Base-by-base conservation (phyloP, 2,113 vertebrate genomes). In the Menidia beryllina region DNA sequence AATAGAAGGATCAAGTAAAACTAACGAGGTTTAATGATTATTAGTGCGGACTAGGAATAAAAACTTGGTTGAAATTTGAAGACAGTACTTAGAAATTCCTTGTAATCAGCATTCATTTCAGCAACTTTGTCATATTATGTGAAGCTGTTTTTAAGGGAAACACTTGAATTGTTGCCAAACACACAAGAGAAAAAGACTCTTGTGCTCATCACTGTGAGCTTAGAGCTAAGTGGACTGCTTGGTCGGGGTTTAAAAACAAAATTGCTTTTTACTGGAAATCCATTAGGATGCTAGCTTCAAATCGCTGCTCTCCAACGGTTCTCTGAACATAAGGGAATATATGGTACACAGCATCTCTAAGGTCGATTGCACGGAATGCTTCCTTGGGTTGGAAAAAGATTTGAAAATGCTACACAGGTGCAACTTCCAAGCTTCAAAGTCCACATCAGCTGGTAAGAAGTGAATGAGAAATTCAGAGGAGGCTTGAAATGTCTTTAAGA, bases 341-440 rank as follows among this genome's bases (percentile, higher is more conserved):
- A n/a, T n/a, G n/a, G n/a, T 45, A 2, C 5, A 43, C 14, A 2
- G 3, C 53, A 19, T 67, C 56, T 77, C 27, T 34, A 14, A 75
- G 36, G 39, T 63, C 27, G 47, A 47, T n/a, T 34, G 38, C 19
- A 24, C 3, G 10, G 10, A 34, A 60, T 45, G 56, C 39, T 47
- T 66, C 23, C 14, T 5, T 38, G 69, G 57, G 50, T 13, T 21
- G 45, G 66, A 60, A 36, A 65, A 15, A 23, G 58, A 51, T 21
- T 53, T 24, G 41, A 64, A 52, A 30, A 45, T 5, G 41, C n/a
- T 70, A 36, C 30, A 6, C 30, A 34, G 30, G 7, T 34, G 10
- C 30, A 34, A 10, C 30, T 2, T 34, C 10, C 10, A 34, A 34
- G 30, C 30, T 34, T 34, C 7, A 34, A 34, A 34, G 30, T 34